Evolutionary conservation across 2,113 vertebrate species (phyloP), one percentile per base, ranked within the genome.

Genomic region (Lasiurus borealis): DNA sequence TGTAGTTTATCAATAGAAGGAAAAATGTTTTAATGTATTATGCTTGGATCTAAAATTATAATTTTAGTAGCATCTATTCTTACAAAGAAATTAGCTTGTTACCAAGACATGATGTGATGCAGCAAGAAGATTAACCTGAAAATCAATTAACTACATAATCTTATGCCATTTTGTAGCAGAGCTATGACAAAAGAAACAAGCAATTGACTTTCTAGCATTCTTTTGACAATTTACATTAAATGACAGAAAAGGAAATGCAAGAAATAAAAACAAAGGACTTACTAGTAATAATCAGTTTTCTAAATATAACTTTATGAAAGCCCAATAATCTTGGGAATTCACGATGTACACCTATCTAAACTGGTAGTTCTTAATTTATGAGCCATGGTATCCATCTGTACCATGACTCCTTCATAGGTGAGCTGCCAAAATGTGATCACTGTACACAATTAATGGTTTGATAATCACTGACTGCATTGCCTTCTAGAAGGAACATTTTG

Each of bases 1-100:
- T 25, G 2, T 52, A 75, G 8, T 64, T 81, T 85, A 90, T 84
- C 19, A 48, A 0, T 62, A 85, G 18, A 40, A 92, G 36, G 46
- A 73, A 97, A 1, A 21, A n/a, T 82, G 8, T 80, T 95, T 90
- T 90, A 44, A 80, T 73, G 83, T 78, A 57, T 64, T 91, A 15
- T 95, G 19, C 40, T 91, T 69, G 40, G 52, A 44, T 88, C 64
- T 54, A 73, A 95, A 68, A 57, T 78, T n/a, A 85, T 95, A n/a
- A 62, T 94, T 92, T 85, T 78, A 75, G 27, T 27, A 59, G n/a
- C 3, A 29, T 77, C 31, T 78, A 2, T 48, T 90, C 23, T 64
- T n/a, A 72, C 25, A 83, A 50, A 78, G 16, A 91, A 83, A 48
- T 87, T 44, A 73, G 36, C 0, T 46, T 68, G 6, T 34, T 94